Evolutionary conservation across 2,113 vertebrate genomes (phyloP).

Genomic region (Cyanoramphus novaezelandiae): DNA sequence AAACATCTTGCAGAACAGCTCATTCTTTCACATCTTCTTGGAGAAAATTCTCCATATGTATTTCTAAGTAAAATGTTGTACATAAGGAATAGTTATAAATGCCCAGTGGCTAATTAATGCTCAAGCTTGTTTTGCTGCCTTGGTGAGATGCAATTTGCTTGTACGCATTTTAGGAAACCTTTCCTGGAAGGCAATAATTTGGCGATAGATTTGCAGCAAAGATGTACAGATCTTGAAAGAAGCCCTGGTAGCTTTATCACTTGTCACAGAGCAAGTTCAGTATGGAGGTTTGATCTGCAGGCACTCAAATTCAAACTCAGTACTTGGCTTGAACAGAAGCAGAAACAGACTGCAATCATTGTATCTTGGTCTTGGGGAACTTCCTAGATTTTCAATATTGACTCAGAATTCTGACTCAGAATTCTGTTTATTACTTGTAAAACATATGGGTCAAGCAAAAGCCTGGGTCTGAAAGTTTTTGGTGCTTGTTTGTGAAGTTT

Average conservation of each 20-base stretch:
- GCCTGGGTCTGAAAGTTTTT: not conserved
- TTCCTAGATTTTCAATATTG: not conserved
- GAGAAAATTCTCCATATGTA: conserved; percentile 22
- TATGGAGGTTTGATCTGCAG: not conserved
- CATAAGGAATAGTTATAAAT: not conserved
- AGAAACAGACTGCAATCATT: not conserved
- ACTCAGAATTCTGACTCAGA: not conserved
- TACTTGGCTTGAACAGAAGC: not conserved
- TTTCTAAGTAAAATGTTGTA: conserved; percentile 1
- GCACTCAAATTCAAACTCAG: not conserved
- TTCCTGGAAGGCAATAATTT: conserved; percentile 18
- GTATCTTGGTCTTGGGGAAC: not conserved
- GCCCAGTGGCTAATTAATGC: not conserved
- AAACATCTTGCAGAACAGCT: not conserved
- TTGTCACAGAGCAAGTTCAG: not conserved
- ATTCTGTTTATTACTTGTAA: not conserved
- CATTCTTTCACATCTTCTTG: not conserved
- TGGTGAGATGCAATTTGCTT: not conserved
- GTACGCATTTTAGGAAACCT: not conserved
- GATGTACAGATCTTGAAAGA: not conserved
- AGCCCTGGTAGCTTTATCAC: not conserved
- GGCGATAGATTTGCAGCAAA: not conserved
- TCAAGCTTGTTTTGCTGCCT: conserved; percentile 7
- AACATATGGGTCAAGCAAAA: not conserved
- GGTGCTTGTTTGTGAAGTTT: not conserved